Conservation (phyloP, 1,140 invertebrate species). For the Drosophila ambigua region DNA sequence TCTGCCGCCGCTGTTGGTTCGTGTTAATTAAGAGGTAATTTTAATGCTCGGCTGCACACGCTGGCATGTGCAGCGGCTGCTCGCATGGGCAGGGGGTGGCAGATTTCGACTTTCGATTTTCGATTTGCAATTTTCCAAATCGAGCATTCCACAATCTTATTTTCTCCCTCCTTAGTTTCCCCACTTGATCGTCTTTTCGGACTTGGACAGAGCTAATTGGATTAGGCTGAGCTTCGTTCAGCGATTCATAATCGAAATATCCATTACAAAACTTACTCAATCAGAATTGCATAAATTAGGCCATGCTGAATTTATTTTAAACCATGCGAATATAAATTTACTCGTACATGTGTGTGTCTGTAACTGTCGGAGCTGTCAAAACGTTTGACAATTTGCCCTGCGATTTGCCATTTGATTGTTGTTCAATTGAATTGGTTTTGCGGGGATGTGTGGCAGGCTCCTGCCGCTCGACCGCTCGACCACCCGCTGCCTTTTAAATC, state of each 20-base stretch:
- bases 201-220: background rate
- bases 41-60: slow-evolving; percentile 53
- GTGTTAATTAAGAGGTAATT: slow-evolving; percentile 74
- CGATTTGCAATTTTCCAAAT: slow-evolving; percentile 18
- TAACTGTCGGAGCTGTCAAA: slow-evolving; percentile 35
- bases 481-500: slow-evolving; percentile 7
- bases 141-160: background rate
- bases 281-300: slow-evolving; percentile 30
- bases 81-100: slow-evolving; percentile 9
- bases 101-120: slow-evolving; percentile 40
- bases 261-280: slow-evolving; percentile 13
- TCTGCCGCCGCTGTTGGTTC: slow-evolving; percentile 20
- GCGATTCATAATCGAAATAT: slow-evolving; percentile 17
- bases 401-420: slow-evolving; percentile 51
- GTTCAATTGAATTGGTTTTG: slow-evolving; percentile 47
- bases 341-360: background rate
- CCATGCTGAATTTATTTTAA: background rate
- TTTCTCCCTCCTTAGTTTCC: background rate
- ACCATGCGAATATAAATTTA: no score
- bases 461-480: slow-evolving; percentile 2
- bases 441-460: slow-evolving; percentile 24
- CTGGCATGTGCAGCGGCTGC: slow-evolving; percentile 39
- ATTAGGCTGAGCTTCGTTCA: slow-evolving; percentile 10
- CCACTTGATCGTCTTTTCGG: background rate
- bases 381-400: slow-evolving; percentile 48